Percentiles rank a stretch among this genome's conserved stretches.
These are phyloP conservation scores for Coccyzus lansbergi DNA, from an alignment of 2,797 vertebrate genomes.

Conservation along the genomic window DNA sequence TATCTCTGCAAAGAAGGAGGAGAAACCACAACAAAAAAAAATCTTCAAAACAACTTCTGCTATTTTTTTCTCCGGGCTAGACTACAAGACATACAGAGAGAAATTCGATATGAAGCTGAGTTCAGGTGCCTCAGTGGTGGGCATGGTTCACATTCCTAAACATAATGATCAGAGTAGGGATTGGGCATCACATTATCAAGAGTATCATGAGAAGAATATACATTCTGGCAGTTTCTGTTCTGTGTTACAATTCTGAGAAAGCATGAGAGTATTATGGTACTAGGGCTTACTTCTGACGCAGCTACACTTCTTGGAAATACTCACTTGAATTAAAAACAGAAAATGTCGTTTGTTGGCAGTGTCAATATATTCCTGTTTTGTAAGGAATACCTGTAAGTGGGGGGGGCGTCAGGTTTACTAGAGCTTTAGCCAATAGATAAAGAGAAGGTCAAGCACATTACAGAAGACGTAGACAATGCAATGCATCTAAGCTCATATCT, in stretches of 20 bases:
- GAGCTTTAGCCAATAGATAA: neutral
- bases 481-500: neutral
- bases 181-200: neutral
- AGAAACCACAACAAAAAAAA: neutral
- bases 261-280: neutral
- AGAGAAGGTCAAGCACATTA: neutral
- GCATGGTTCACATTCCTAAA: neutral
- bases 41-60: neutral
- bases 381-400: neutral
- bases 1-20: constrained; percentile 27
- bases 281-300: neutral
- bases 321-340: neutral
- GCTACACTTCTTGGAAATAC: rapidly evolving
- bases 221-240: neutral
- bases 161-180: neutral
- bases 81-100: neutral
- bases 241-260: neutral
- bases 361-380: neutral
- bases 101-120: neutral
- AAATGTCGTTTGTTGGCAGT: neutral
- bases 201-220: neutral
- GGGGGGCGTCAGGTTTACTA: neutral
- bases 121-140: neutral
- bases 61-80: constrained; percentile 34
- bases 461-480: neutral